A percentile compares a stretch with the other conserved stretches of the same genome.
Evolutionary conservation across 2,797 vertebrate genomes (phyloP).

Genomic region (Labroides dimidiatus): DNA sequence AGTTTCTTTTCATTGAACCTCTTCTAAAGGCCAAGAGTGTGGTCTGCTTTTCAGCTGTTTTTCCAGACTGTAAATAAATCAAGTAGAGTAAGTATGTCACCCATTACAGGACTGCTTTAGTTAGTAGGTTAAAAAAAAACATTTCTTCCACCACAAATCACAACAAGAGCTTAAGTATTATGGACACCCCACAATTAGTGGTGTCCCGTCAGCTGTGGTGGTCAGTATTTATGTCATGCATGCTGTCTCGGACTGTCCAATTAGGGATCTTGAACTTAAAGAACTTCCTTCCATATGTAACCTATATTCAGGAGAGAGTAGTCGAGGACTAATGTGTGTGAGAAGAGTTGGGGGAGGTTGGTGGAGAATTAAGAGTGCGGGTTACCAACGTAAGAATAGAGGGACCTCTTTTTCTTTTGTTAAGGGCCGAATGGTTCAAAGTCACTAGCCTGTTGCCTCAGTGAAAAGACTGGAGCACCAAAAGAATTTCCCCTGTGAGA

Average conservation of each 20-base stretch:
- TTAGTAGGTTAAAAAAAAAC: constrained; percentile 54
- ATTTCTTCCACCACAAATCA: constrained; percentile 52
- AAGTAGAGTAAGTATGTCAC: constrained; percentile 47
- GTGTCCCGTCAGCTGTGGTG: constrained; percentile 53
- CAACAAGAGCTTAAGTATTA: constrained; percentile 52
- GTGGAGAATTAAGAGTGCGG: constrained; percentile 47
- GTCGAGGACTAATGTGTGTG: constrained; percentile 50
- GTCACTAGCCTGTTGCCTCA: constrained; percentile 84
- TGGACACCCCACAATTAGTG: constrained; percentile 66
- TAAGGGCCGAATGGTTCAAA: constrained; percentile 74
- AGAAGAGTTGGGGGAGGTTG: constrained; percentile 28
- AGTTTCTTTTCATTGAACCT: constrained; percentile 30
- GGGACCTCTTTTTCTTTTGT: constrained; percentile 71
- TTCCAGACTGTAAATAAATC: constrained; percentile 42
- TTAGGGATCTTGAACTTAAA: constrained; percentile 37
- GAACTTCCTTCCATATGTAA: constrained; percentile 40
- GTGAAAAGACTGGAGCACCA: constrained; percentile 80
- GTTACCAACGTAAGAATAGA: constrained; percentile 56
- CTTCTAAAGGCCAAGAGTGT: constrained; percentile 27
- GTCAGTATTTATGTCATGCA: constrained; percentile 68
- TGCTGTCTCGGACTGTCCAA: constrained; percentile 40
- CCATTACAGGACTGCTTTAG: constrained; percentile 49
- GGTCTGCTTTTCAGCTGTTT: constrained; percentile 51
- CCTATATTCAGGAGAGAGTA: constrained; percentile 34
- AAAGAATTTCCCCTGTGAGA: constrained; percentile 80